These are phyloP conservation scores for Nematopogon swammerdamellus DNA, from an alignment of 2,888 invertebrate genomes.

Conservation along the genomic window DNA sequence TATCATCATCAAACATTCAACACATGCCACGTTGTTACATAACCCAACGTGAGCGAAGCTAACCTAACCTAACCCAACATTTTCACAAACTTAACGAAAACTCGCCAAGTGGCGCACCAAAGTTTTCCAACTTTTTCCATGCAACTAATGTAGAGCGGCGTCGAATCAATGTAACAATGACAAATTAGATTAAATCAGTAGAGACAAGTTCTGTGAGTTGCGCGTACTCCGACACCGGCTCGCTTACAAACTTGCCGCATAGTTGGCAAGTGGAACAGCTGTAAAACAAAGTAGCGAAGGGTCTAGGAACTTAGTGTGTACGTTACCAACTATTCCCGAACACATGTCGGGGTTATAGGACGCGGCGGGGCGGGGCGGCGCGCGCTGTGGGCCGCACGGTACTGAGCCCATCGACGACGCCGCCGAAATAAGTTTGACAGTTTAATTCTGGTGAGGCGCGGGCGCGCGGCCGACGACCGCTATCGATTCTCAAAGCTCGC, in stretches of 20 bases:
- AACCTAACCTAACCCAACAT: no score
- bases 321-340: constrained; percentile 37
- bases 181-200: no score
- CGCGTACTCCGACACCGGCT: background rate
- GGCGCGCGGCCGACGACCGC: constrained; percentile 27
- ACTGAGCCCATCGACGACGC: constrained; percentile 17
- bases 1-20: no score
- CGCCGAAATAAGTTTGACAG: constrained; percentile 34
- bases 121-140: no score
- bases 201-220: background rate
- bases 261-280: constrained; percentile 57
- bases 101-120: no score
- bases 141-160: no score
- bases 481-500: constrained; percentile 48
- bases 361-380: constrained; percentile 18
- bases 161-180: no score
- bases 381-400: constrained; percentile 13
- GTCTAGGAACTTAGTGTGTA: constrained; percentile 54
- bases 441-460: constrained; percentile 30
- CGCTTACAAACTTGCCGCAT: constrained; percentile 41
- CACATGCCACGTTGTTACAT: no score
- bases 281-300: constrained; percentile 57
- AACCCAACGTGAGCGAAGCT: no score
- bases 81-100: no score
- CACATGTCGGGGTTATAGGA: constrained; percentile 25